Base-by-base conservation (phyloP, 1,140 invertebrate genomes). In the Ceratosolen solmsi region DNA sequence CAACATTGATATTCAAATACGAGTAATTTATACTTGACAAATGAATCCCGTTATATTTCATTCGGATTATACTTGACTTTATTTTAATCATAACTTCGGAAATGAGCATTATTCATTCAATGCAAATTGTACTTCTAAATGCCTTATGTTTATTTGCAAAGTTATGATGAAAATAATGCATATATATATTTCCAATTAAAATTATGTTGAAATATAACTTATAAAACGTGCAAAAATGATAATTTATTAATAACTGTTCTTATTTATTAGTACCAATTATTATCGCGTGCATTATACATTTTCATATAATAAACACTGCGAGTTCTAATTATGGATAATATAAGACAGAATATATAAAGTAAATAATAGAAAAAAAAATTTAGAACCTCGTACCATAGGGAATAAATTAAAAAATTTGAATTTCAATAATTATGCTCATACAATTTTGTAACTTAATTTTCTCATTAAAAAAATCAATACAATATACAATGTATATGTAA, bases 61-160 rank as follows among this genome's bases (percentile, higher is more conserved):
- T 38, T 68, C 9, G 9, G 20, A 68, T 38, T 38, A 38, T n/a
- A 38, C 11, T 38, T 38, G 0, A 68, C 20, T 68, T 68, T 68
- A 5, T 68, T 65, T 38, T 68, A 38, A 68, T 68, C 15, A 3
- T n/a, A 68, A 38, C 0, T 68, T 38, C 8, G 13, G 15, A 65
- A 36, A 36, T 33, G 36, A 36, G 63, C 11, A 20, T 36, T 36
- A 65, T 1, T 22, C 11, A 58, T n/a, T 25, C 56, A 13, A 27
- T 27, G 27, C 25, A 63, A 63, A 63, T 33, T 30, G 9, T 30
- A 63, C 58, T 30, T 30, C 25, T 27, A 33, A 63, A 36, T 65
- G 13, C 30, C 60, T 65, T 65, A 33, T 65, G 60, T 65, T 65
- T 65, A 36, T 65, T 65, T 36, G 30, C 15, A 36, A 65, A 65